Evolutionary conservation across 2,113 vertebrate species (phyloP).

Genomic region (Pitta sordida): DNA sequence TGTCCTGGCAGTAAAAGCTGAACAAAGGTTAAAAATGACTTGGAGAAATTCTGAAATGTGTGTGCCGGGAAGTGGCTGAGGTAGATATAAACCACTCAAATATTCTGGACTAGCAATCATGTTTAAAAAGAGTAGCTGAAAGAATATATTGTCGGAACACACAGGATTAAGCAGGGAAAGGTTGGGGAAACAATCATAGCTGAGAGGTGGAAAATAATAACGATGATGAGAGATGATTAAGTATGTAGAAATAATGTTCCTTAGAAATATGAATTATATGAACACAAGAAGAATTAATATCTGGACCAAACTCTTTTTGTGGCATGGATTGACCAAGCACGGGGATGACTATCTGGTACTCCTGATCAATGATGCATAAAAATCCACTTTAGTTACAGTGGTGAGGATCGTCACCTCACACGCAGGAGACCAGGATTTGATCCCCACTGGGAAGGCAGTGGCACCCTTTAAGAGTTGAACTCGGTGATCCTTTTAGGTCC

Average conservation of each 20-base stretch:
- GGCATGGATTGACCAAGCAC: not conserved
- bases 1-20: not conserved
- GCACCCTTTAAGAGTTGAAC: too few species aligned
- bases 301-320: not conserved
- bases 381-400: too few species aligned
- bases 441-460: too few species aligned
- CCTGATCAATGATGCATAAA: not conserved
- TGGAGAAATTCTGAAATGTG: not conserved
- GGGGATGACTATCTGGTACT: not conserved
- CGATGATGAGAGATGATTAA: not conserved
- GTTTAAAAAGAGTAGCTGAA: not conserved
- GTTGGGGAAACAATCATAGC: not conserved
- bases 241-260: not conserved
- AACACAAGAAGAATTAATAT: not conserved
- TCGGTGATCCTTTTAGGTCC: too few species aligned
- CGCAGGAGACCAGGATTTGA: too few species aligned
- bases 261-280: not conserved
- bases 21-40: slow-evolving; percentile 3
- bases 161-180: not conserved
- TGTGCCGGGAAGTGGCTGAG: not conserved
- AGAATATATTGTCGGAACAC: not conserved
- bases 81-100: not conserved
- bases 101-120: not conserved
- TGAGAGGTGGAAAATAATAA: not conserved
- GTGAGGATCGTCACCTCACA: too few species aligned